Conservation (phyloP, 2,797 vertebrate species). For the Coilia nasus region DNA sequence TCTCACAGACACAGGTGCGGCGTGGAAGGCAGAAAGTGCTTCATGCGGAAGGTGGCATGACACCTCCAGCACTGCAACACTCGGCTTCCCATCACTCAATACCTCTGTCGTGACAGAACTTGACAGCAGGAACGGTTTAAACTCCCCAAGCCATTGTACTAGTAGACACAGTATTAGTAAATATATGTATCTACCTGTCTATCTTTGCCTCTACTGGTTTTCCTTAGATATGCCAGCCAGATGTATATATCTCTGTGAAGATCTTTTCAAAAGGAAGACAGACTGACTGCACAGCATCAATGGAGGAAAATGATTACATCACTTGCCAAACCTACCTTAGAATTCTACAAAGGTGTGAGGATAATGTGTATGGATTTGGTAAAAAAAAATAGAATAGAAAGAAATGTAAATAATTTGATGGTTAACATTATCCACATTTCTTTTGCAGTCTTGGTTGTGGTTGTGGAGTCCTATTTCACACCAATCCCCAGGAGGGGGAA, state of each 20-base stretch:
- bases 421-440: not conserved
- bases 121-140: not conserved
- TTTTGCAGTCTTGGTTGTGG: not conserved
- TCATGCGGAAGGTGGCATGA: conserved; percentile 11
- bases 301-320: not conserved
- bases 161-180: not conserved
- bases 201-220: too few relatives aligned
- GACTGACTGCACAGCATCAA: not conserved
- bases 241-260: not conserved
- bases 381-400: too few relatives aligned
- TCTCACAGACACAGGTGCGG: not conserved
- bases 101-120: not conserved
- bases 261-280: not conserved
- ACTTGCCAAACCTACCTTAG: not conserved
- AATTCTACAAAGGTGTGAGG: not conserved
- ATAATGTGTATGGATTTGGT: too few relatives aligned
- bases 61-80: not conserved
- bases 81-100: conserved; percentile 1
- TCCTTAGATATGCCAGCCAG: too few relatives aligned
- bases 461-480: not conserved
- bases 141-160: not conserved
- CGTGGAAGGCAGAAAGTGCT: not conserved
- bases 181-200: not conserved
- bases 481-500: not conserved
- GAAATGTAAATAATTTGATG: not conserved